Evolutionary conservation across 2,888 invertebrate genomes (phyloP).

Genomic region (Alloplasta piceator): DNA sequence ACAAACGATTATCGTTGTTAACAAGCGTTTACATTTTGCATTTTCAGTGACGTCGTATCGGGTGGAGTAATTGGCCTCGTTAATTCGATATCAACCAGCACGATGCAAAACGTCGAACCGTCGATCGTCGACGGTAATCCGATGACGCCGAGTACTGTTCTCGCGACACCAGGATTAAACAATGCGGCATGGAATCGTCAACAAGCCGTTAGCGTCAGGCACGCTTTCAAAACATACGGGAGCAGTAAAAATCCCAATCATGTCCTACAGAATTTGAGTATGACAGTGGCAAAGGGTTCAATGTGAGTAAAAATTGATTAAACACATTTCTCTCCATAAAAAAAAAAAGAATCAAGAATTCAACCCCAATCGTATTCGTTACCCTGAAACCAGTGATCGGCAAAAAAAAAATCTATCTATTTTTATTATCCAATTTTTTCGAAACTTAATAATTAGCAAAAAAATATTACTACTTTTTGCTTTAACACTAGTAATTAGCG

Average conservation of each 20-base stretch:
- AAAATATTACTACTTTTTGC: too few relatives aligned
- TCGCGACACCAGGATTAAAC: conserved; percentile 80
- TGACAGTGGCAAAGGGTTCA: conserved; percentile 97
- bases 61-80: conserved; percentile 81
- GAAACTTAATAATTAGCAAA: too few relatives aligned
- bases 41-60: conserved; percentile 81
- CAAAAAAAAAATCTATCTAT: too few relatives aligned
- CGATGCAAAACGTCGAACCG: conserved; percentile 76
- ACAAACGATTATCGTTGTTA: too few relatives aligned
- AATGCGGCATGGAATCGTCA: conserved; percentile 86
- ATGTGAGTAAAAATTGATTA: conserved; percentile 89
- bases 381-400: too few relatives aligned
- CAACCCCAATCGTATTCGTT: too few relatives aligned
- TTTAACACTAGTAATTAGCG: too few relatives aligned
- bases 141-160: conserved; percentile 75
- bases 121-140: conserved; percentile 71
- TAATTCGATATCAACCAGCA: conserved; percentile 70
- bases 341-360: too few relatives aligned
- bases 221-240: conserved; percentile 95
- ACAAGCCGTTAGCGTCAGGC: conserved; percentile 94
- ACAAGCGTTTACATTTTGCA: neutral
- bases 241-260: conserved; percentile 94
- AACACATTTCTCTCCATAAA: too few relatives aligned
- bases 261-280: conserved; percentile 94
- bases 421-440: too few relatives aligned